Percentiles rank a stretch among this genome's conserved stretches.
Conservation (phyloP, 2,888 invertebrate genomes). For the Coronaproctus castanopsis region DNA sequence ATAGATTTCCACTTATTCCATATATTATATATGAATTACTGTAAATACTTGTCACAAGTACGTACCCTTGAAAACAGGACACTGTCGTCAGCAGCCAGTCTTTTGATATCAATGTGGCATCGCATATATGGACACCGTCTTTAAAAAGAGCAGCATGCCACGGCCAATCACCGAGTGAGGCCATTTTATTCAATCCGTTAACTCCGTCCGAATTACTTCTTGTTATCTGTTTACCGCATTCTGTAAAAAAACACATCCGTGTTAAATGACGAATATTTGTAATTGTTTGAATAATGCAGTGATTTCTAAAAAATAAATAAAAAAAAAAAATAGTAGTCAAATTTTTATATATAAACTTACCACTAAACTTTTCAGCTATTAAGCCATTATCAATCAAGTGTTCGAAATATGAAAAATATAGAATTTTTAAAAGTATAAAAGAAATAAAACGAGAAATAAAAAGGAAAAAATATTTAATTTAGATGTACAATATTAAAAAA, state of each 20-base stretch:
- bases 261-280: not conserved
- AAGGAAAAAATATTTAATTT: too few relatives aligned
- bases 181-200: conserved; percentile 42
- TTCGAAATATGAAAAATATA: conserved; percentile 1
- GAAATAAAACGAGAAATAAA: too few relatives aligned
- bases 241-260: conserved; percentile 25
- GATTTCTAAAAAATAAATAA: conserved; percentile 1
- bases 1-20: too few relatives aligned
- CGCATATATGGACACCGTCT: conserved; percentile 69
- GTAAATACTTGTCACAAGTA: too few relatives aligned
- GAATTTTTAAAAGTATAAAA: not conserved
- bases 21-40: too few relatives aligned
- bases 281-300: not conserved
- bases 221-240: conserved; percentile 47
- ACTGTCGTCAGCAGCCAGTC: conserved; percentile 73
- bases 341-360: too few relatives aligned
- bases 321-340: not conserved
- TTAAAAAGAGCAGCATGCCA: conserved; percentile 71
- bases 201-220: conserved; percentile 26
- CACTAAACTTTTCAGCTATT: too few relatives aligned
- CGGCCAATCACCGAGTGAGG: conserved; percentile 74
- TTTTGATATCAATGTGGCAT: conserved; percentile 59
- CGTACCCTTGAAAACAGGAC: conserved; percentile 58
- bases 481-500: too few relatives aligned
- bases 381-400: conserved; percentile 1